These are phyloP conservation scores for Epinotia bilunana DNA, from an alignment of 2,888 invertebrate genomes.

Conservation along the genomic window DNA sequence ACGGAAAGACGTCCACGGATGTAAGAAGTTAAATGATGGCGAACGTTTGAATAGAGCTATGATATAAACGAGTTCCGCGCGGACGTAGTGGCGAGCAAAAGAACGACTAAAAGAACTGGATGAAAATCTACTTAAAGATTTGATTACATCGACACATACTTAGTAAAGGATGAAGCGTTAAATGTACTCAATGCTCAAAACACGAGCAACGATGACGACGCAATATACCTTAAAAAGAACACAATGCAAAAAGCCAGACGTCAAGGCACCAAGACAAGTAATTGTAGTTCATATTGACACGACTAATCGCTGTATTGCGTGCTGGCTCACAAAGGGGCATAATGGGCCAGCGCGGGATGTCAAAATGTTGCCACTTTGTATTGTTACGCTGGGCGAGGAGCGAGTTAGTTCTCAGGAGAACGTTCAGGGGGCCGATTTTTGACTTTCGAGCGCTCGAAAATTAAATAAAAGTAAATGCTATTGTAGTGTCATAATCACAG, in stretches of 20 bases:
- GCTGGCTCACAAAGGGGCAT: conserved; percentile 64
- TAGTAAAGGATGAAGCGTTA: background rate
- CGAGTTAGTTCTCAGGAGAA: conserved; percentile 5
- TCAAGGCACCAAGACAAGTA: conserved; percentile 47
- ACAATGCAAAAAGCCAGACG: conserved; percentile 44
- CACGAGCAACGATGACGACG: conserved; percentile 16
- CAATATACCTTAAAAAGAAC: conserved; percentile 33
- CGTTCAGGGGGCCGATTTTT: too few species aligned
- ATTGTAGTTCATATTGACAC: conserved; percentile 65
- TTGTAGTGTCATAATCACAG: too few species aligned
- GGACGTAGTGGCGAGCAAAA: too few species aligned
- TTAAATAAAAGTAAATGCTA: too few species aligned
- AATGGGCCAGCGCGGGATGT: conserved; percentile 56
- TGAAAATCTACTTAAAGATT: too few species aligned
- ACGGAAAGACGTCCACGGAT: too few species aligned
- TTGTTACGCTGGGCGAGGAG: conserved; percentile 13
- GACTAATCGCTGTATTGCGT: conserved; percentile 72
- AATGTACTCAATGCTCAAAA: conserved; percentile 5
- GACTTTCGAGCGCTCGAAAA: too few species aligned
- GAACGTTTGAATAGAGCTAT: too few species aligned
- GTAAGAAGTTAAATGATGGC: too few species aligned
- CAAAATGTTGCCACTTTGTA: conserved; percentile 51
- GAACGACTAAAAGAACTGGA: too few species aligned
- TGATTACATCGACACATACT: too few species aligned
- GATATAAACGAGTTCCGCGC: too few species aligned